A percentile compares a stretch with the other conserved stretches of the same genome.
Evolutionary conservation across 2,113 vertebrate species (phyloP).

Genomic region (Bubo bubo): DNA sequence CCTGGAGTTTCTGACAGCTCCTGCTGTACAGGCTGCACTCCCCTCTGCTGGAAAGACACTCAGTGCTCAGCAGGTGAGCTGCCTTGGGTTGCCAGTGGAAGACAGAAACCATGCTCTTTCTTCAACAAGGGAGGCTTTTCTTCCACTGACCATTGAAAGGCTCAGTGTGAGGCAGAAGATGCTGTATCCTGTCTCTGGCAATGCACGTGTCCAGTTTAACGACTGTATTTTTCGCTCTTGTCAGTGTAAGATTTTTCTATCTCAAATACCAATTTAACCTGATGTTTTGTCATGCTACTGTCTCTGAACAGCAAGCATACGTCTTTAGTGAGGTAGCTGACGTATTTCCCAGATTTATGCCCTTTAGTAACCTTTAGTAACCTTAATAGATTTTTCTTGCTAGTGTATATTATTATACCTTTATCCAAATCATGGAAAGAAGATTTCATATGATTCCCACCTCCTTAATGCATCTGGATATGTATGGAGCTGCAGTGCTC

Average conservation of each 20-base stretch:
- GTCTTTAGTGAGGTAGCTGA: not conserved
- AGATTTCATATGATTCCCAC: not conserved
- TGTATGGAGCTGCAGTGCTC: not conserved
- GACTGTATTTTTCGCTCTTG: not conserved
- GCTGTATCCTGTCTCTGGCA: not conserved
- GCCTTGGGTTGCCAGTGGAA: not conserved
- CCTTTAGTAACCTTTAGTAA: not conserved
- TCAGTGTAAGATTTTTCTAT: not conserved
- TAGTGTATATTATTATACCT: not conserved
- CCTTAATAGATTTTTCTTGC: not conserved
- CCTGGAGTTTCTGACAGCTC: not conserved
- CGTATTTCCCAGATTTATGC: not conserved
- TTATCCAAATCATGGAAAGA: not conserved
- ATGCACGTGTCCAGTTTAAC: rapidly evolving
- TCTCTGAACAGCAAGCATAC: not conserved
- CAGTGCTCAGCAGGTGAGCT: not conserved
- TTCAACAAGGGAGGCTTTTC: not conserved
- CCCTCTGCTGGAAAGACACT: constrained; percentile 53
- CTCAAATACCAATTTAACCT: not conserved
- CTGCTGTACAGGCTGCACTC: constrained; percentile 29
- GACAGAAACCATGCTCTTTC: not conserved
- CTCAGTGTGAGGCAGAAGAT: not conserved
- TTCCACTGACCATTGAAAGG: rapidly evolving
- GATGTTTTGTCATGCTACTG: constrained; percentile 25
- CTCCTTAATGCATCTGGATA: not conserved